phyloP scores from a whole-genome alignment of 1,140 invertebrate genomes.

The Tetraneura akinire region DNA sequence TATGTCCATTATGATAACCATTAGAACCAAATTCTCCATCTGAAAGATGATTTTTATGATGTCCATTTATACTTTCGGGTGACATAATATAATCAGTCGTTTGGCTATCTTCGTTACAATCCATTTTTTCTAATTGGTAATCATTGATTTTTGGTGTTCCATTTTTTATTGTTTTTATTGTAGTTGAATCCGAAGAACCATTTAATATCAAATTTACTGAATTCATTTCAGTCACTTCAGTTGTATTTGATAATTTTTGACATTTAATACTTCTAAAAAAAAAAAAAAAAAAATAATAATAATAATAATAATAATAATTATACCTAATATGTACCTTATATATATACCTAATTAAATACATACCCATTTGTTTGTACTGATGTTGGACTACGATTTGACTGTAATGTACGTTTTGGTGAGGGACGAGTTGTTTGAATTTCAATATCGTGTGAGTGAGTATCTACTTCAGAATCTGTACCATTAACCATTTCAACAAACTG shows the following conservation, averaged over 20 bases:
- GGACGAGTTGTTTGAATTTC: constrained; percentile 57
- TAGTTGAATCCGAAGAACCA: constrained; percentile 43
- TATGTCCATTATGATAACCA: constrained; percentile 46
- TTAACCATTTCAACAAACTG: constrained; percentile 97
- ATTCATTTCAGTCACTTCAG: constrained; percentile 43
- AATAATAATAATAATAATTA: too few species aligned
- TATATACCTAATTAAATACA: background rate
- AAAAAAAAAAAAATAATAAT: background rate
- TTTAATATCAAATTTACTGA: constrained; percentile 47
- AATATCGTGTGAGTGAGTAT: constrained; percentile 54
- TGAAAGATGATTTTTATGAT: constrained; percentile 26
- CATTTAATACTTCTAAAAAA: constrained; percentile 43
- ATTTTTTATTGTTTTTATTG: constrained; percentile 48
- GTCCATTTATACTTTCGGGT: constrained; percentile 38
- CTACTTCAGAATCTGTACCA: constrained; percentile 75
- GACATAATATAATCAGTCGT: constrained; percentile 37
- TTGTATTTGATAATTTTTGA: constrained; percentile 48
- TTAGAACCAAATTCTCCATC: constrained; percentile 38
- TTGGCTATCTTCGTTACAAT: constrained; percentile 46
- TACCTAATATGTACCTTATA: too few species aligned
- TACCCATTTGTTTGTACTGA: constrained; percentile 47
- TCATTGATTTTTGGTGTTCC: constrained; percentile 41
- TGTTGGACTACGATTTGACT: constrained; percentile 42
- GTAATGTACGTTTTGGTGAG: constrained; percentile 43
- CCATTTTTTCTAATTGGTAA: constrained; percentile 47